Base-by-base conservation (phyloP, 2,113 vertebrate species). In the Orycteropus afer region DNA sequence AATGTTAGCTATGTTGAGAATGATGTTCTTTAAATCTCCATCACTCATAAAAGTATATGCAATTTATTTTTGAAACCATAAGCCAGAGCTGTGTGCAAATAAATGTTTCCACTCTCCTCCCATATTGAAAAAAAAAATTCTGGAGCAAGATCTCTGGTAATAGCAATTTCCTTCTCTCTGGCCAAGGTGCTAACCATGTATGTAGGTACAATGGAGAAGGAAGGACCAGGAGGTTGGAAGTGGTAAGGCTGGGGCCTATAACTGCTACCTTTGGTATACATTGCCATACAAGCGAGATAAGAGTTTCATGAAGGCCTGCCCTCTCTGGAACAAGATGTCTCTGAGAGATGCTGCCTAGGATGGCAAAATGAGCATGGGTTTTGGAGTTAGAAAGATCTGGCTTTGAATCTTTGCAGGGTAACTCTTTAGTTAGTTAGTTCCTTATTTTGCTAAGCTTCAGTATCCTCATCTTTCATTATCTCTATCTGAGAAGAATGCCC, bases 391-490 rank as follows among this genome's bases (percentile, higher is more conserved):
- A 63, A 2, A 88, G 53, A 83, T 71, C 57, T 95, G 55, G 51
- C n/a, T 93, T 92, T 86, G 53, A 89, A 76, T 63, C 47, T 93
- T 89, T 94, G 88, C 77, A 87, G 71, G 51, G 10, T n/a, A 87
- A 84, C 61, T 89, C n/a, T 59, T n/a, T 32, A 90, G 29, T 81
- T 59, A 90, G 61, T n/a, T 76, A 69, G 78, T 90, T 47, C 34
- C 47, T 95, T 95, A 65, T 76, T 80, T 93, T 95, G 49, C 25
- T 77, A 79, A 83, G 55, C 69, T 95, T 86, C 88, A 67, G 61
- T 85, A 92, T 92, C 37, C 37, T 85, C 55, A 57, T 57, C 55
- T 57, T 57, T 57, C 55, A 57, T n/a, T n/a, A n/a, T n/a, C n/a
- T n/a, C n/a, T n/a, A n/a, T n/a, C n/a, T n/a, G n/a, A n/a, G n/a